A percentile compares a stretch with the other conserved stretches of the same genome.
Conservation (phyloP, 2,113 vertebrate species). For the Nesospiza acunhae region DNA sequence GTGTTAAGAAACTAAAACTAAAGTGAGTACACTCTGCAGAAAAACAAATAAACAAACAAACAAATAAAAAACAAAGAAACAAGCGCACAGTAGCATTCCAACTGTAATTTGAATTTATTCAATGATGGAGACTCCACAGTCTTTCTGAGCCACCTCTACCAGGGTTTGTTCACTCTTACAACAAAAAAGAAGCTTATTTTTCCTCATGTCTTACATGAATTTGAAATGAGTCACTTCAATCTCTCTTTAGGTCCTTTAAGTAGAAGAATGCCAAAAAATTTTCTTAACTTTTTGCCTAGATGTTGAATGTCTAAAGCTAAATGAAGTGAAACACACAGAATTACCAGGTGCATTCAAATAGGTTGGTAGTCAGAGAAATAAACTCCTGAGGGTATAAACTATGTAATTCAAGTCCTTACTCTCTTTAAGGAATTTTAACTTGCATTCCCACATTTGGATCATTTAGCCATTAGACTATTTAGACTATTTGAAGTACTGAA, state of each 20-base stretch:
- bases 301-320: not conserved
- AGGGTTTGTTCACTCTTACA: not conserved
- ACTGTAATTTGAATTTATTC: not conserved
- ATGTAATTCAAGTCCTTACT: not conserved
- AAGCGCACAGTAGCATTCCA: not conserved
- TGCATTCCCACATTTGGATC: not conserved
- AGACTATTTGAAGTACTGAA: not conserved
- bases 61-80: not conserved
- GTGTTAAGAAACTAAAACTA: not conserved
- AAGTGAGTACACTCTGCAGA: not conserved
- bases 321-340: not conserved
- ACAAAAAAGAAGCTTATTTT: not conserved
- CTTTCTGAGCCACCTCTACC: not conserved
- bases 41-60: not conserved
- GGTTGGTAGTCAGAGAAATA: not conserved
- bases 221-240: not conserved
- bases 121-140: not conserved
- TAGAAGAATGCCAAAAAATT: not conserved
- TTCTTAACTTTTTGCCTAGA: not conserved
- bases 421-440: not conserved
- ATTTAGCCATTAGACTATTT: not conserved
- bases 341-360: not conserved
- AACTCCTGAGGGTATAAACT: not conserved
- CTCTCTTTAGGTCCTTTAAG: not conserved
- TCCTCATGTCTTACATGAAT: not conserved